Evolutionary conservation across 1,140 invertebrate genomes (phyloP).

Genomic region (Protaetia brevitarsis): DNA sequence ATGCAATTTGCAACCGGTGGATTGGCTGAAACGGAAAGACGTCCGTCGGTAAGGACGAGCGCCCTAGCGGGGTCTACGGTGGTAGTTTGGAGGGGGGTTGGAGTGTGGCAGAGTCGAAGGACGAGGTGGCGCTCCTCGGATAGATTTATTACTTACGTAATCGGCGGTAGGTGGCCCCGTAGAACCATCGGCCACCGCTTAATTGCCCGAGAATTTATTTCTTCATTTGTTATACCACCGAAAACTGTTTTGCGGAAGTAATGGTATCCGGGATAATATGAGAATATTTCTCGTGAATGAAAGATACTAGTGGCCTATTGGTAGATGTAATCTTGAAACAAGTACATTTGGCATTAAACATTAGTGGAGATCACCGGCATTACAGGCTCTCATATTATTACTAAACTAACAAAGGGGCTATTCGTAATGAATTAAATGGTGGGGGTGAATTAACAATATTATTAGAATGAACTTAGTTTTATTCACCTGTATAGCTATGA

Average conservation of each 20-base stretch:
- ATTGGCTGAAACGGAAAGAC: not conserved
- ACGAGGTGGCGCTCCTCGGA: not conserved
- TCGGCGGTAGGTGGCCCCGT: not conserved
- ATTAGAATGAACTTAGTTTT: too few relatives aligned
- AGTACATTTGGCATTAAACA: too few relatives aligned
- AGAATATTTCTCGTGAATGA: too few relatives aligned
- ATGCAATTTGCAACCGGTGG: not conserved
- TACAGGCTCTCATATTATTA: too few relatives aligned
- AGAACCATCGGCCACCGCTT: not conserved
- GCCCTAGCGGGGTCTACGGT: not conserved
- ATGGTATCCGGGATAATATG: not conserved
- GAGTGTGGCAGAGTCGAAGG: not conserved
- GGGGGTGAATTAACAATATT: too few relatives aligned
- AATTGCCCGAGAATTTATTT: conserved; percentile 4
- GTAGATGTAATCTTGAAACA: too few relatives aligned
- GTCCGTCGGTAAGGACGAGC: not conserved
- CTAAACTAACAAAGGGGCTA: too few relatives aligned
- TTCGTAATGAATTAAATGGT: too few relatives aligned
- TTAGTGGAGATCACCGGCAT: too few relatives aligned
- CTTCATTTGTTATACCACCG: conserved; percentile 10
- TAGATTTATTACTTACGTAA: conserved; percentile 12
- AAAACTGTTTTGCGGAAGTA: not conserved
- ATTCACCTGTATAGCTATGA: too few relatives aligned
- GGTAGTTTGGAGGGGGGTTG: not conserved
- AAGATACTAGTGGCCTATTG: too few relatives aligned